Base-by-base conservation (phyloP, 2,888 invertebrate genomes). In the Hypena proboscidalis region DNA sequence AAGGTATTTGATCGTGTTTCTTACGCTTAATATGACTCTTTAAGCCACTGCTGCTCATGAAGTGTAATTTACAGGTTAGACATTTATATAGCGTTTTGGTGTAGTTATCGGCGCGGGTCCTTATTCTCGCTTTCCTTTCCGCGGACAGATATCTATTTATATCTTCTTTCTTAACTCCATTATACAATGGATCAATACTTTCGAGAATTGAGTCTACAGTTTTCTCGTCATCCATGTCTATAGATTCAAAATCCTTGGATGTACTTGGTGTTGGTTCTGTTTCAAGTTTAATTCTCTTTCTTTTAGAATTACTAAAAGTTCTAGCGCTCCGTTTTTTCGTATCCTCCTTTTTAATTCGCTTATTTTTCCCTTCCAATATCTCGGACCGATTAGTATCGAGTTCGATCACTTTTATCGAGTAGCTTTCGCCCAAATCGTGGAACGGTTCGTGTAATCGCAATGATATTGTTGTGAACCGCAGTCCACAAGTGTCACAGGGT, bases 81-180 rank as follows among this genome's bases (percentile, higher is more conserved):
- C 65, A 61, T 30, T 27, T 49, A 3, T 29, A 61, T 0, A 61
- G 7, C 1, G n/a, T 9, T 0, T 41, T 30, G 2, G 13, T 25
- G 1, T 61, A 61, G 0, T 21, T 35, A 1, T 37, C 13, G 0
- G 49, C 21, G 0, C 39, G 0, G 0, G 57, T 14, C 0, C 39
- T 0, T 0, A 64, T 29, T 26, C 34, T 27, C 0, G 33, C 33
- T 21, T 45, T 61, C 0, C 47, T 1, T 27, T 25, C 43, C 0
- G 1, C 8, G 0, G 60, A 46, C 0, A 63, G 1, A 5, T 4
- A n/a, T n/a, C n/a, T n/a, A n/a, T n/a, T n/a, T n/a, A n/a, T n/a
- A n/a, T n/a, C n/a, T n/a, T n/a, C n/a, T n/a, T n/a, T n/a, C n/a
- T n/a, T n/a, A n/a, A n/a, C n/a, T n/a, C n/a, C n/a, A n/a, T n/a